phyloP scores from a whole-genome alignment of 2,888 invertebrate species.

The Tenodera sinensis region DNA sequence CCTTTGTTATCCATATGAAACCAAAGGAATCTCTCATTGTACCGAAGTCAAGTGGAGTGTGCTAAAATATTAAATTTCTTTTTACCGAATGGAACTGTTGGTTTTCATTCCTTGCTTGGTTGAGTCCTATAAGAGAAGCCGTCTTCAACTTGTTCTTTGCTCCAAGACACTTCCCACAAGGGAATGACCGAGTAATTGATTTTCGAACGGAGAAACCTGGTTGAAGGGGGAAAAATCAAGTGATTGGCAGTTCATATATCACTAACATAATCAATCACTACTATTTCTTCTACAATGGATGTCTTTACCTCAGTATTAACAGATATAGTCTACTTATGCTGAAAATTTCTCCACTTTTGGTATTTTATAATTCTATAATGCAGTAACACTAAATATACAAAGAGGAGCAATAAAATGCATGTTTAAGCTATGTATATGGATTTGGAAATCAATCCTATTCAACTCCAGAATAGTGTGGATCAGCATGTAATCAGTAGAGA shows the following conservation, averaged over 20 bases:
- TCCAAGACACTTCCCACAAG: not conserved
- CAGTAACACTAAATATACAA: too few relatives aligned
- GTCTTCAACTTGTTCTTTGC: not conserved
- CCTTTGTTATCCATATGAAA: not conserved
- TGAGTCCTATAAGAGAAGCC: not conserved
- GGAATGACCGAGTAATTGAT: not conserved
- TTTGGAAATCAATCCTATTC: too few relatives aligned
- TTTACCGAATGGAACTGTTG: not conserved
- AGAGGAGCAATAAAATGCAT: too few relatives aligned
- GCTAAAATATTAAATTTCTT: not conserved
- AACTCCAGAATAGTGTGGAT: too few relatives aligned
- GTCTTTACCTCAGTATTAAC: too few relatives aligned
- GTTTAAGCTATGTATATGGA: too few relatives aligned
- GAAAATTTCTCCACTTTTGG: too few relatives aligned
- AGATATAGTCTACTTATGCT: too few relatives aligned
- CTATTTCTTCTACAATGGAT: too few relatives aligned
- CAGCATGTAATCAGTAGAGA: too few relatives aligned
- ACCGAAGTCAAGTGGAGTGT: not conserved
- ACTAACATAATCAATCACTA: not conserved
- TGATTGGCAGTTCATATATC: not conserved
- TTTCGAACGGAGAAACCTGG: not conserved
- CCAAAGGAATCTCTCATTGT: not conserved
- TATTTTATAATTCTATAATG: too few relatives aligned
- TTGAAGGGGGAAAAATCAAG: too few relatives aligned
- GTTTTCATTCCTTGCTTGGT: not conserved